Conservation (phyloP, 2,888 invertebrate genomes). For the Cosmorhoe ocellata region DNA sequence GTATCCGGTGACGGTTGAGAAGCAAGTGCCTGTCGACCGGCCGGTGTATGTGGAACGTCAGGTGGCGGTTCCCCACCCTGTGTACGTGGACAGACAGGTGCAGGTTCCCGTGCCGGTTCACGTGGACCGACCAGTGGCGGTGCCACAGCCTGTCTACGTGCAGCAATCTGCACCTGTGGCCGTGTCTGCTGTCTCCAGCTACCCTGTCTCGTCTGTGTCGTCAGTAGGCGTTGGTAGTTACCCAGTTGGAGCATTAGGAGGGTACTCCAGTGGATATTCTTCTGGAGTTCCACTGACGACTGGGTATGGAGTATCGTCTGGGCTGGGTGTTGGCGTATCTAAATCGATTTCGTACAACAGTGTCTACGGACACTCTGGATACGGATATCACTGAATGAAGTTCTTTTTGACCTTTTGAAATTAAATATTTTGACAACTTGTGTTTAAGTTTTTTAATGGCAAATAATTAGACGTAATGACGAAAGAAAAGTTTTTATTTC, state of each 20-base stretch:
- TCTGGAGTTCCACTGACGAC: conserved; percentile 13
- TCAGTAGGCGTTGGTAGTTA: conserved; percentile 8
- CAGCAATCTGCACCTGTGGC: conserved; percentile 38
- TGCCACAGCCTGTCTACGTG: conserved; percentile 63
- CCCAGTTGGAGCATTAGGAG: not conserved
- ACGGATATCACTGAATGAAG: conserved; percentile 16
- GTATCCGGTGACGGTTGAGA: conserved; percentile 82
- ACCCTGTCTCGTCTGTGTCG: conserved; percentile 25
- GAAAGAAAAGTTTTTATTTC: no score
- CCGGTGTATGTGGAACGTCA: conserved; percentile 83
- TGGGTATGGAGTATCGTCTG: conserved; percentile 14
- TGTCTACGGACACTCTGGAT: conserved; percentile 13
- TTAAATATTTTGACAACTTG: conserved; percentile 9
- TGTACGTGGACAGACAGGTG: conserved; percentile 80
- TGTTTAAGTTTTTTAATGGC: conserved; percentile 2
- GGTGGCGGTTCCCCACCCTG: conserved; percentile 76
- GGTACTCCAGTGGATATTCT: conserved; percentile 12
- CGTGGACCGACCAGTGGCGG: conserved; percentile 79
- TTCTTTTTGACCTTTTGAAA: not conserved
- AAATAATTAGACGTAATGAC: not conserved
- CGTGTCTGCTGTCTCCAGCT: conserved; percentile 28
- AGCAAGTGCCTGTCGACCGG: conserved; percentile 81
- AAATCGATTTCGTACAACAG: conserved; percentile 31
- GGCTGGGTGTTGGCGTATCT: conserved; percentile 13
- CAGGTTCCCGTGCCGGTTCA: conserved; percentile 84